phyloP scores from a whole-genome alignment of 2,113 vertebrate species.

The Calyptommatus sinebrachiatus region DNA sequence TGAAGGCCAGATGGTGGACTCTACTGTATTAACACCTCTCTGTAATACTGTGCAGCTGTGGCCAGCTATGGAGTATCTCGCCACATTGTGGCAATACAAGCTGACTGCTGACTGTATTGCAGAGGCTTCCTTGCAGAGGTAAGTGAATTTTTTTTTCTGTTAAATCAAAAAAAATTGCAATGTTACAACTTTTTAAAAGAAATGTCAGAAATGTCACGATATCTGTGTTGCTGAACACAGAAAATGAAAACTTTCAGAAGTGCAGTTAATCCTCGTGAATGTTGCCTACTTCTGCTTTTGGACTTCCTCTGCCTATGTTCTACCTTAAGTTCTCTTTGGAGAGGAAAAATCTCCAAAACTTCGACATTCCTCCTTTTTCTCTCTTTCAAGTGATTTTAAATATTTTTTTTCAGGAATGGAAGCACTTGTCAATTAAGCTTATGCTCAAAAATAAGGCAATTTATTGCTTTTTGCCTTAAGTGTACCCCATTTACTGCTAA shows the following conservation, averaged over 20 bases:
- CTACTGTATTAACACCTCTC: constrained; percentile 76
- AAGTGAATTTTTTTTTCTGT: background rate
- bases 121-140: constrained; percentile 66
- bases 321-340: too few species aligned
- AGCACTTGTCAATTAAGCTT: constrained; percentile 57
- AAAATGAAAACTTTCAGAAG: too few species aligned
- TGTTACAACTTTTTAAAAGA: background rate
- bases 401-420: constrained; percentile 70
- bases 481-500: constrained; percentile 81
- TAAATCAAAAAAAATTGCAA: background rate
- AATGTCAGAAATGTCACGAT: too few species aligned
- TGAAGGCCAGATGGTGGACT: constrained; percentile 54
- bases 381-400: background rate
- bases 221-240: too few species aligned
- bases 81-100: constrained; percentile 86
- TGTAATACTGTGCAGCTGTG: constrained; percentile 82
- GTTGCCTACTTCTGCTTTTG: too few species aligned
- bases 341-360: too few species aligned
- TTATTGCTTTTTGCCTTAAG: constrained; percentile 85
- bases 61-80: constrained; percentile 87
- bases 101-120: constrained; percentile 78
- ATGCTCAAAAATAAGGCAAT: constrained; percentile 73
- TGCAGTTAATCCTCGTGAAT: too few species aligned
- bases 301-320: too few species aligned
- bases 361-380: too few species aligned